Base-by-base conservation (phyloP, 2,113 vertebrate genomes). In the Poecilia latipinna region DNA sequence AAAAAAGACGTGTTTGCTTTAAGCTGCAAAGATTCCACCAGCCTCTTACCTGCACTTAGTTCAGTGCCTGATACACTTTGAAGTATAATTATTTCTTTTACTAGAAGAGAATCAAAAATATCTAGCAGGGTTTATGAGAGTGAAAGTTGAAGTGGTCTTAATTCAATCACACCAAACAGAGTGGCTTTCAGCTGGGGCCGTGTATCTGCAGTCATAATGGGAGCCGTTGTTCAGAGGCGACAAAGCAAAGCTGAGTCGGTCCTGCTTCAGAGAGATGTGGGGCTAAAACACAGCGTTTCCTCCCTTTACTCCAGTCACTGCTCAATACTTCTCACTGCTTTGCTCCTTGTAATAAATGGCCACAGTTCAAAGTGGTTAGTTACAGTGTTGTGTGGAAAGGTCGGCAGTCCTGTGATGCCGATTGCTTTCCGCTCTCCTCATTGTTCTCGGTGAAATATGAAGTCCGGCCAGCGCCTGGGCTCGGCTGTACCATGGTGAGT, bases 361-460 rank as follows among this genome's bases (percentile, higher is more conserved):
- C 67, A 26, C 57, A 26, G 90, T 82, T 70, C 71, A 85, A 76
- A 85, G 76, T 83, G 87, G 80, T 88, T 88, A 80, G 87, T 79
- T 90, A 85, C 62, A 85, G 75, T 80, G 80, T 44, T 31, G 80
- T 65, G 75, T 60, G 76, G 74, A 90, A 90, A 91, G 90, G 90
- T 86, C 88, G 89, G 29, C 19, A 72, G 77, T 74, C 72, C 65
- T 74, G 68, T 78, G 83, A 82, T 70, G 86, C 80, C 61, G 54
- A 82, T 57, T 28, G 4, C 66, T 31, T 65, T 70, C 22, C 68
- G 72, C 44, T 83, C 75, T 81, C 77, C 77, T 86, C 75, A 70
- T 69, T 82, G 78, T 82, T 82, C 42, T 86, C 74, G 39, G 54
- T 77, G 75, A 84, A 76, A 90, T 77, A 76, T 82, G 64, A 83